A percentile compares a stretch with the other conserved stretches of the same genome.
Conservation (phyloP, 2,113 vertebrate genomes). For the Leptocoma aspasia region DNA sequence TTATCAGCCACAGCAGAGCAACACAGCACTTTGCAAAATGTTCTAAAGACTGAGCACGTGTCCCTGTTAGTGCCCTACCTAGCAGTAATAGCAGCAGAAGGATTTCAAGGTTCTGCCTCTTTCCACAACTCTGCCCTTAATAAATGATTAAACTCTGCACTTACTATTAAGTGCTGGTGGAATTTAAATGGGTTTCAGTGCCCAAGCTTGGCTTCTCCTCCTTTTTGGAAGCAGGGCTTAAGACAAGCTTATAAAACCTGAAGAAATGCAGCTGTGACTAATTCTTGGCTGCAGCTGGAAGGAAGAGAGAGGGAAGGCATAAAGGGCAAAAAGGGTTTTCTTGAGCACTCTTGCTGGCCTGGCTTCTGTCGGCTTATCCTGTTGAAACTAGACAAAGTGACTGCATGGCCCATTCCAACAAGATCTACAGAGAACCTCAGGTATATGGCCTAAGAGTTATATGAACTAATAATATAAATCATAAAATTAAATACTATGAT, state of each 20-base stretch:
- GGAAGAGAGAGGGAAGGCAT: neutral
- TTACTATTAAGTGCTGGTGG: neutral
- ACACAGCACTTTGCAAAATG: neutral
- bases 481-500: slow-evolving; percentile 43
- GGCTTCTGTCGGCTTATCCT: neutral
- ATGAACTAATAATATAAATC: slow-evolving; percentile 1
- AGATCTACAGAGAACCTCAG: neutral
- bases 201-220: neutral
- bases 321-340: neutral
- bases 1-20: neutral
- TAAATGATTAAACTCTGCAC: slow-evolving; percentile 23
- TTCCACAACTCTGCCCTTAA: neutral
- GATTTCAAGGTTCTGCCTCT: neutral
- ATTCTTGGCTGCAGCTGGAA: neutral
- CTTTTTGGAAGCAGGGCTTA: neutral
- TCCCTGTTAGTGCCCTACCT: neutral
- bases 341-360: neutral
- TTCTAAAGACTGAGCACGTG: neutral
- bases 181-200: neutral
- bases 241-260: neutral
- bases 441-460: neutral
- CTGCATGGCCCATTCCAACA: neutral
- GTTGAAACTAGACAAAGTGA: neutral
- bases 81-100: neutral
- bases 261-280: slow-evolving; percentile 45